These are phyloP conservation scores for Nesogale talazaci DNA, from an alignment of 2,113 vertebrate species.

Conservation along the genomic window DNA sequence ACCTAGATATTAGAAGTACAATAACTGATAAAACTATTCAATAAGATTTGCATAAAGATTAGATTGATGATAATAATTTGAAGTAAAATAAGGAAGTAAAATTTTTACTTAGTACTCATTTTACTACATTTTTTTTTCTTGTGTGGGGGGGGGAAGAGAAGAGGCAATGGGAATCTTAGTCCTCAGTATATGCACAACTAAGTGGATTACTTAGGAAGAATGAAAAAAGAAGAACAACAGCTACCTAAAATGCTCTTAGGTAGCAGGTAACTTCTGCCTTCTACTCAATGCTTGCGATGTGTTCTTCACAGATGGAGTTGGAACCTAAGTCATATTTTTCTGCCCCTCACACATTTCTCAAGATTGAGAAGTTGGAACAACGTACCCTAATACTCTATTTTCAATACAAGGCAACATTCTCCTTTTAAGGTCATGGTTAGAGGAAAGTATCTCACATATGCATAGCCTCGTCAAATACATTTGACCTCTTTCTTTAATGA, in stretches of 20 bases:
- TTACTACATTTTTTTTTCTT: background rate
- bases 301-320: background rate
- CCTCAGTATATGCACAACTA: background rate
- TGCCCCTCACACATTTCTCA: background rate
- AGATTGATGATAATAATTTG: background rate
- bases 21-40: background rate
- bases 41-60: background rate
- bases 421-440: background rate
- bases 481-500: background rate
- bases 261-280: background rate
- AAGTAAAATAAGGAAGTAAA: background rate
- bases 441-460: background rate
- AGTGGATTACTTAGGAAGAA: background rate
- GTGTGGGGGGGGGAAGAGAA: background rate
- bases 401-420: background rate
- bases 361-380: background rate
- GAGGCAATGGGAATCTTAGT: background rate
- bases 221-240: background rate
- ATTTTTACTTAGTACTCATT: background rate
- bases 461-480: slow-evolving; percentile 10
- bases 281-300: background rate
- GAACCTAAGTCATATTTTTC: background rate
- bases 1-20: background rate
- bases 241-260: background rate
- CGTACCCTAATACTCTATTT: background rate